Percentiles rank a stretch among this genome's conserved stretches.
Conservation (phyloP, 2,113 vertebrate species). For the Aegotheles bennettii region DNA sequence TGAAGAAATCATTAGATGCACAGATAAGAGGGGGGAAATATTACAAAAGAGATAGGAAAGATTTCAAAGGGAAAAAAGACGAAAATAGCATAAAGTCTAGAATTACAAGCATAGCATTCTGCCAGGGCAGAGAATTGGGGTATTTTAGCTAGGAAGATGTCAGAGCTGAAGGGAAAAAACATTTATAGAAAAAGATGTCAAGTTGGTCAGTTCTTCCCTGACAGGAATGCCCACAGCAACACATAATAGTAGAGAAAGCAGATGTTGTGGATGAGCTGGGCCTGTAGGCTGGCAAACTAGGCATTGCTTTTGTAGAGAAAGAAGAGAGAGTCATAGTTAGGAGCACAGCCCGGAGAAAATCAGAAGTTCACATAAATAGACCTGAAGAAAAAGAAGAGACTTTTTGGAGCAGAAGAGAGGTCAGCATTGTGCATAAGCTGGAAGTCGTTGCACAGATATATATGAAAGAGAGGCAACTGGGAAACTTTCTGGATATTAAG, state of each 20-base stretch:
- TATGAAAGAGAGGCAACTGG: not conserved
- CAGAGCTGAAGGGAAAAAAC: not conserved
- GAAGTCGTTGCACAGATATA: not conserved
- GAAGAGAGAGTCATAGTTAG: not conserved
- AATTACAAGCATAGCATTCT: not conserved
- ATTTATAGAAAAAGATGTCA: constrained; percentile 20
- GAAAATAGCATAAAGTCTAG: not conserved
- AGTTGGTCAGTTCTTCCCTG: not conserved
- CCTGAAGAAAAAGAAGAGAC: not conserved
- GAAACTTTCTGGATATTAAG: not conserved
- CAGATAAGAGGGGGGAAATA: not conserved
- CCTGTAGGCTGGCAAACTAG: not conserved
- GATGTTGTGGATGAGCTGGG: not conserved
- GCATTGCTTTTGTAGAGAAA: not conserved
- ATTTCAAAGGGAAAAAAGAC: not conserved
- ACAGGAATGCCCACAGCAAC: not conserved
- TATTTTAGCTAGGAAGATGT: not conserved
- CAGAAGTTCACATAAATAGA: not conserved
- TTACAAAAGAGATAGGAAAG: not conserved
- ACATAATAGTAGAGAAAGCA: not conserved
- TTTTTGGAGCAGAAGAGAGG: not conserved
- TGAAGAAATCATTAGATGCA: not conserved
- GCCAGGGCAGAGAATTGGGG: not conserved
- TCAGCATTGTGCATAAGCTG: not conserved
- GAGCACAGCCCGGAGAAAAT: not conserved